A percentile compares a stretch with the other conserved stretches of the same genome.
Conservation (phyloP, 2,113 vertebrate species). For the Condylura cristata region DNA sequence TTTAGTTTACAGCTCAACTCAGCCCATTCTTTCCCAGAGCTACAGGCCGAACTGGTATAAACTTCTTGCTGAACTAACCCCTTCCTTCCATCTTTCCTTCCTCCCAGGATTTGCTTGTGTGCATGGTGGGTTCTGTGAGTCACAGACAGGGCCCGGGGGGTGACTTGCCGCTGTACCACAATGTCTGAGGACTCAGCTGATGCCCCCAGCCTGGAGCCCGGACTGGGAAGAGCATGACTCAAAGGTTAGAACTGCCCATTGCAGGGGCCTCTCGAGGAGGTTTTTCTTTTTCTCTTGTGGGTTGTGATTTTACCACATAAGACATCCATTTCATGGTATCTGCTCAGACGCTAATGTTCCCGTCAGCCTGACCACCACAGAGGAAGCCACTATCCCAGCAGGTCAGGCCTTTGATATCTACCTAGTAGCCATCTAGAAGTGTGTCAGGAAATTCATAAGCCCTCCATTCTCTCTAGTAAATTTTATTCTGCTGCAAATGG, state of each 20-base stretch:
- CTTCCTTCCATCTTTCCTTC: neutral
- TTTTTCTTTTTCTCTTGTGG: neutral
- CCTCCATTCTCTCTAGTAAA: neutral
- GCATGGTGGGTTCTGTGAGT: neutral
- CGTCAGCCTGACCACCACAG: neutral
- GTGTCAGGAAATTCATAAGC: neutral
- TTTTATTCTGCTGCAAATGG: neutral
- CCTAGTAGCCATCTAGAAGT: neutral
- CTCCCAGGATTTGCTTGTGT: neutral
- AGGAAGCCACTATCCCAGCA: neutral
- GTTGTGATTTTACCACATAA: neutral
- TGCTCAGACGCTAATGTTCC: neutral
- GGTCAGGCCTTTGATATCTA: neutral
- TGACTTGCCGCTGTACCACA: neutral
- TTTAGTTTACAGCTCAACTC: neutral
- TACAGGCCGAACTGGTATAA: neutral
- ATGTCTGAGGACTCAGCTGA: neutral
- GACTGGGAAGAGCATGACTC: neutral
- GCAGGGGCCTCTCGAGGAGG: neutral
- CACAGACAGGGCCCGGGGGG: neutral
- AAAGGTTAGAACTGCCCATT: neutral
- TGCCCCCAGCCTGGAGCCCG: no score
- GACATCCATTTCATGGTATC: neutral
- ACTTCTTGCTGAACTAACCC: neutral
- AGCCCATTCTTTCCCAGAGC: neutral